Base-by-base conservation (phyloP, 2,888 invertebrate species). In the Formica aserva region DNA sequence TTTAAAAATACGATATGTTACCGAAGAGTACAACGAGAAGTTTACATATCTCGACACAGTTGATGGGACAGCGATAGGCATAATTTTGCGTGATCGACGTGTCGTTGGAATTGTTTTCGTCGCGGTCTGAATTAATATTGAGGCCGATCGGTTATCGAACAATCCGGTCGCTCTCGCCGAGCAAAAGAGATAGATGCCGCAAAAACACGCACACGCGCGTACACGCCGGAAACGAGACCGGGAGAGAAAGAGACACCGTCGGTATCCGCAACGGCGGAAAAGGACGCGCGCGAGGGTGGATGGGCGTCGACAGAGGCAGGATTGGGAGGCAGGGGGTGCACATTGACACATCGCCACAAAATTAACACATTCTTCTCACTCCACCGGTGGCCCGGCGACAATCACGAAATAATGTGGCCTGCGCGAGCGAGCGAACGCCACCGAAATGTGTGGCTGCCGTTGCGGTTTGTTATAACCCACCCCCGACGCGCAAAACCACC, bases 361-460 rank as follows among this genome's bases (percentile, higher is more conserved):
- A 93, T 93, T 92, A 93, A 93, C 93, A 93, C 93, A 93, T 93
- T 93, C 92, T 93, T 92, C 93, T 92, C 93, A 91, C 92, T 90
- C 92, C 92, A 90, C 89, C 85, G 85, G 67, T 82, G 86, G 87
- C 88, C 84, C 76, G 91, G 88, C 92, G 93, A 93, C 94, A 94
- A 94, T 94, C 94, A 93, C 92, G 93, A 93, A 94, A 94, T 94
- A 94, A 93, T 93, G 94, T 91, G 92, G 90, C 90, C 89, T 88
- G 90, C 80, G 85, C 91, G 90, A 89, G 89, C 91, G 91, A 91
- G 91, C 91, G 89, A 91, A 87, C 91, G 92, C 88, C 90, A 80
- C 78, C 92, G 93, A 94, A 94, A 94, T 94, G 92, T 92, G 94
- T 89, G 93, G 92, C 91, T 85, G 90, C 90, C 89, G 91, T 90